Evolutionary conservation across 2,797 vertebrate genomes (phyloP).

Genomic region (Myotis myotis): DNA sequence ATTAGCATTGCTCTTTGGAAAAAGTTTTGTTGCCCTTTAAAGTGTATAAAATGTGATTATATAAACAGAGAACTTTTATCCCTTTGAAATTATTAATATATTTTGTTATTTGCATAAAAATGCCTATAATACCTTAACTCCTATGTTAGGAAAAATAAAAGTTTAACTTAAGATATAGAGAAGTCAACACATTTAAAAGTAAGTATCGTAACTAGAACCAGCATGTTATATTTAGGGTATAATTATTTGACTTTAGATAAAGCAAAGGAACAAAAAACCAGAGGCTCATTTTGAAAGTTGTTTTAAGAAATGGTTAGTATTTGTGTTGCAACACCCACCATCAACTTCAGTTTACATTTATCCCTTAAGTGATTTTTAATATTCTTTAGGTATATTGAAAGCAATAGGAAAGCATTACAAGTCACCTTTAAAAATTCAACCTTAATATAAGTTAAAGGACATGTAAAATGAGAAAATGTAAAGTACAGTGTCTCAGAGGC

Average conservation of each 20-base stretch:
- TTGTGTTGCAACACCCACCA: neutral
- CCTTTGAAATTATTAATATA: neutral
- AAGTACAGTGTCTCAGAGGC: neutral
- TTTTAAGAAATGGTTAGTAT: neutral
- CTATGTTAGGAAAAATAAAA: neutral
- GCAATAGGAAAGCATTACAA: neutral
- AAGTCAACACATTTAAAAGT: slow-evolving; percentile 3
- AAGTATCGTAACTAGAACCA: neutral
- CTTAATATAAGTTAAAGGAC: neutral
- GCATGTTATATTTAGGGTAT: neutral
- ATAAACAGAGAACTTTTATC: neutral
- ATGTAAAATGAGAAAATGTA: neutral
- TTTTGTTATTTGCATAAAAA: neutral
- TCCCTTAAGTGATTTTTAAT: neutral
- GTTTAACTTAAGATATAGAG: neutral
- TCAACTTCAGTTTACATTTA: neutral
- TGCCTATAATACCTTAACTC: neutral
- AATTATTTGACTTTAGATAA: neutral
- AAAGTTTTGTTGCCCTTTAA: neutral
- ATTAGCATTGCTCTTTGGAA: neutral
- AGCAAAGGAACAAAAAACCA: neutral
- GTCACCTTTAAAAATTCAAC: neutral
- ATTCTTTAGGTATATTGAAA: neutral
- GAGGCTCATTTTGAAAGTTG: neutral
- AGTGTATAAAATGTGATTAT: neutral